Percentiles rank a stretch among this genome's conserved stretches.
These are phyloP conservation scores for Lasioglossum oenotherae DNA, from an alignment of 2,888 invertebrate genomes.

Conservation along the genomic window DNA sequence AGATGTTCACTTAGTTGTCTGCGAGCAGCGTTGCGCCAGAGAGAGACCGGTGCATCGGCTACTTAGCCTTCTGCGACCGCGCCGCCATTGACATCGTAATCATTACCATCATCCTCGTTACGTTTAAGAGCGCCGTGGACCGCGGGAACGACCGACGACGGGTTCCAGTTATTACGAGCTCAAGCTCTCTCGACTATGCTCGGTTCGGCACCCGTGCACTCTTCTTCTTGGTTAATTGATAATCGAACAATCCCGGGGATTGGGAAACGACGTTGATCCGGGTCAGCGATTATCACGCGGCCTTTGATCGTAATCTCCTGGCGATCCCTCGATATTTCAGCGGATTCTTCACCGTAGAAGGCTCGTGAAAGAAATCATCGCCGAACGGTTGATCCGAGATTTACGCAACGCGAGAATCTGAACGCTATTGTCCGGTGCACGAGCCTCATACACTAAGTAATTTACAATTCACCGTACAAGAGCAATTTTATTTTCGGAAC, in stretches of 20 bases:
- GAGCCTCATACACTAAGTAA: not conserved
- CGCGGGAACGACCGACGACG: conserved; percentile 19
- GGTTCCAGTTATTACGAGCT: conserved; percentile 51
- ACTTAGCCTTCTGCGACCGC: conserved; percentile 24
- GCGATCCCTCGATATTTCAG: conserved; percentile 22
- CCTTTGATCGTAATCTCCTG: conserved; percentile 10
- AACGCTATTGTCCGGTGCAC: not conserved
- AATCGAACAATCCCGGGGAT: conserved; percentile 44
- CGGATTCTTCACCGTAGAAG: conserved; percentile 17
- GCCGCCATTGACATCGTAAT: conserved; percentile 51
- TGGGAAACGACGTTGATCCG: conserved; percentile 55
- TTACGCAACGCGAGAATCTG: not conserved
- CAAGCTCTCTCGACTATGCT: not conserved
- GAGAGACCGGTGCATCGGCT: conserved; percentile 26
- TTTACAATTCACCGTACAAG: not conserved
- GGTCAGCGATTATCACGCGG: conserved; percentile 50
- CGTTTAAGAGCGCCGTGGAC: conserved; percentile 27
- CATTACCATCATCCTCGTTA: conserved; percentile 53
- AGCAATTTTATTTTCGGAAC: not conserved
- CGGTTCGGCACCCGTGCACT: conserved; percentile 12
- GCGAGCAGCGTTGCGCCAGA: conserved; percentile 40
- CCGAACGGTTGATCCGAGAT: not conserved
- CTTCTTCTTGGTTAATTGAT: conserved; percentile 48
- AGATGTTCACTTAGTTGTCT: conserved; percentile 31
- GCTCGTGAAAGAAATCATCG: conserved; percentile 5